Evolutionary conservation across 2,888 invertebrate genomes (phyloP).

Genomic region (Agriopis marginaria): DNA sequence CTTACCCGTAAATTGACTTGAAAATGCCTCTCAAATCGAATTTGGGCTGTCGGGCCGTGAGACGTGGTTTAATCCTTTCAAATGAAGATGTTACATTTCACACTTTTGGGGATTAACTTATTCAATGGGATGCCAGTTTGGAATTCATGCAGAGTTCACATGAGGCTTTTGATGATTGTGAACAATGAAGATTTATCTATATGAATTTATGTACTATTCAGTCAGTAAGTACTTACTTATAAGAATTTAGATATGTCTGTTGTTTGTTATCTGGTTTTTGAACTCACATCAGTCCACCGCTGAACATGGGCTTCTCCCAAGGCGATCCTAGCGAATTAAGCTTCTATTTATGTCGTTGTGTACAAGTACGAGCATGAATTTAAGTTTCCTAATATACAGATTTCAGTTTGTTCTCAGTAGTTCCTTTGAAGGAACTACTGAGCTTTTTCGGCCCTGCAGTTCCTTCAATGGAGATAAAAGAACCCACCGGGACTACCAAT

Average conservation of each 20-base stretch:
- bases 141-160: constrained; percentile 68
- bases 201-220: not conserved
- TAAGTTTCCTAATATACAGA: too few species aligned
- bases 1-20: constrained; percentile 28
- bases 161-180: constrained; percentile 46
- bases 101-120: constrained; percentile 42
- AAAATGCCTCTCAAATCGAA: constrained; percentile 26
- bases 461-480: too few species aligned
- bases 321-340: too few species aligned
- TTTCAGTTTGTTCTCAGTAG: too few species aligned
- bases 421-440: too few species aligned
- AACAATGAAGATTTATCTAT: constrained; percentile 9
- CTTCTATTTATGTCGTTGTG: too few species aligned
- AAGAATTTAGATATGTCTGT: not conserved
- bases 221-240: not conserved
- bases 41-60: constrained; percentile 34
- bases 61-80: constrained; percentile 43
- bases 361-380: too few species aligned
- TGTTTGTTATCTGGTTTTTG: too few species aligned
- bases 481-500: too few species aligned
- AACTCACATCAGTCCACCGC: too few species aligned
- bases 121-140: constrained; percentile 47
- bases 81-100: constrained; percentile 49
- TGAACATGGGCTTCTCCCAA: too few species aligned
- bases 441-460: too few species aligned